Conservation (phyloP, 2,888 invertebrate species). For the Drosophila paranaensis region DNA sequence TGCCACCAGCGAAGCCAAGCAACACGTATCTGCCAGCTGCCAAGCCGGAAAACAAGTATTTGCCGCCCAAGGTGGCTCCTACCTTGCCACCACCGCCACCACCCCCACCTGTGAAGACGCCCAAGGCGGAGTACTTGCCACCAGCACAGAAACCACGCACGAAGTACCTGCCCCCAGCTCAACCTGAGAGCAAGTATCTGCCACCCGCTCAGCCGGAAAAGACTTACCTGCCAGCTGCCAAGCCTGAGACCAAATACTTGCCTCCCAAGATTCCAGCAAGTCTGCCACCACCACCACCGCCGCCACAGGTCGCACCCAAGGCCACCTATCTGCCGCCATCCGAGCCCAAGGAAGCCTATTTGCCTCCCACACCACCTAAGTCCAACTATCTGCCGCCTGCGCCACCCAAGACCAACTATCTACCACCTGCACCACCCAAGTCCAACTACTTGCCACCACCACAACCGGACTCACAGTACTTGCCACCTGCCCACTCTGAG, state of each 20-base stretch:
- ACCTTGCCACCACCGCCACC: constrained; percentile 69
- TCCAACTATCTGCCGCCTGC: constrained; percentile 46
- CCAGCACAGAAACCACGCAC: constrained; percentile 55
- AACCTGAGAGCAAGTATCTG: constrained; percentile 27
- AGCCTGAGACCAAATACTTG: constrained; percentile 39
- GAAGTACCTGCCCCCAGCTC: constrained; percentile 39
- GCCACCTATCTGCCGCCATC: constrained; percentile 43
- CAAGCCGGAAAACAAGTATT: constrained; percentile 50
- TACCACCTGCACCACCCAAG: constrained; percentile 36
- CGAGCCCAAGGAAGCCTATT: constrained; percentile 29
- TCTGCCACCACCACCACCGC: constrained; percentile 50
- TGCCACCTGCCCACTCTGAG: constrained; percentile 53
- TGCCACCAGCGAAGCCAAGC: constrained; percentile 50
- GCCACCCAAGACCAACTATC: constrained; percentile 35
- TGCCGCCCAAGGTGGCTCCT: constrained; percentile 68
- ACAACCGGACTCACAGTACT: constrained; percentile 46
- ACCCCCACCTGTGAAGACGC: constrained; percentile 56
- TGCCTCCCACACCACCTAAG: constrained; percentile 46
- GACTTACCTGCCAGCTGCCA: constrained; percentile 29
- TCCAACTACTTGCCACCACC: constrained; percentile 46
- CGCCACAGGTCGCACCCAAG: constrained; percentile 50
- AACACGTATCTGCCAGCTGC: constrained; percentile 49
- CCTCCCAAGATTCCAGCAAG: constrained; percentile 52
- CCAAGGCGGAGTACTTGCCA: constrained; percentile 56
- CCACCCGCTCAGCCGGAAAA: constrained; percentile 21